Evolutionary conservation across 2,888 invertebrate species (phyloP).

Genomic region (Tolmerus cingulatus): DNA sequence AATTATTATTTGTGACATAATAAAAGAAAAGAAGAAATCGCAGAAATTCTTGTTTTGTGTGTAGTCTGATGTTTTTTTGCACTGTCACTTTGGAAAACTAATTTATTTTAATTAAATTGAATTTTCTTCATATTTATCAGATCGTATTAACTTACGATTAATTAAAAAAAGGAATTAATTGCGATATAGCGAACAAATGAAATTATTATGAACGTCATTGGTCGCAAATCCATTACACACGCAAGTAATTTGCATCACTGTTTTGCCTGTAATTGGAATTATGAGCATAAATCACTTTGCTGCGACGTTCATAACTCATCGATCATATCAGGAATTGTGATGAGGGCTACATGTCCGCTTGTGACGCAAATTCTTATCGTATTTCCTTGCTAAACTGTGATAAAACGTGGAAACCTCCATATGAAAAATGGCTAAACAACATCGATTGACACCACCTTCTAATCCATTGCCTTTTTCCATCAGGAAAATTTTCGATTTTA

Average conservation of each 20-base stretch:
- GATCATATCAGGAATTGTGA: background rate
- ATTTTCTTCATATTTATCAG: background rate
- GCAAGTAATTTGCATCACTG: conserved; percentile 5
- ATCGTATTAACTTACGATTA: background rate
- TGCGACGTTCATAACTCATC: background rate
- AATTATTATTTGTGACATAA: no score
- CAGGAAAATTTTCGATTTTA: background rate
- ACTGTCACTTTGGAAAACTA: background rate
- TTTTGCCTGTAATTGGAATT: conserved; percentile 7
- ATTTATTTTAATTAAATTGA: background rate
- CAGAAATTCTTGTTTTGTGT: no score
- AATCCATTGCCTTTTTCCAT: background rate
- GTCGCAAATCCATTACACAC: background rate
- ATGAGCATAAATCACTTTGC: conserved; percentile 9
- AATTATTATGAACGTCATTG: background rate
- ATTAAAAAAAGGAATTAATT: background rate
- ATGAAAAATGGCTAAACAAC: background rate
- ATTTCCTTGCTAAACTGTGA: background rate
- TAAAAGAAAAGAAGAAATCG: no score
- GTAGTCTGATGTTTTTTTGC: background rate
- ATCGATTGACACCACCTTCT: background rate
- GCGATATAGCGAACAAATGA: background rate
- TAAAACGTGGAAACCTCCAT: conserved; percentile 21
- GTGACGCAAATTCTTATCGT: conserved; percentile 13
- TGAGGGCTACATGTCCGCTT: background rate